A percentile compares a stretch with the other conserved stretches of the same genome.
phyloP scores from a whole-genome alignment of 2,888 invertebrate genomes.

The Camptogramma bilineatum region DNA sequence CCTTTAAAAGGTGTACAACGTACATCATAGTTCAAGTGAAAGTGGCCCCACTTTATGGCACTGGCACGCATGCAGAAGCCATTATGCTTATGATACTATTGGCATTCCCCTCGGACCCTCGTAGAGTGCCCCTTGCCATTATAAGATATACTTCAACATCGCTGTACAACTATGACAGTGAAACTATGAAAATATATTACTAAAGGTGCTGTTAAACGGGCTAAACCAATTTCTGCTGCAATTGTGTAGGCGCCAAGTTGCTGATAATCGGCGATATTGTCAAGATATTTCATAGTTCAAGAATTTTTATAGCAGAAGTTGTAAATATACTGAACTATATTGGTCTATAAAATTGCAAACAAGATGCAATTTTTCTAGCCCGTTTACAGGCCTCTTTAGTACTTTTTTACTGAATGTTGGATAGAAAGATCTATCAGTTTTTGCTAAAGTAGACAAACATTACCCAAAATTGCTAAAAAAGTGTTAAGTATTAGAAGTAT shows the following conservation, averaged over 20 bases:
- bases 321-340: too few species aligned
- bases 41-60: conserved; percentile 59
- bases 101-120: conserved; percentile 62
- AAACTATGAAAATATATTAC: too few species aligned
- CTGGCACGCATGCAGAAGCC: conserved; percentile 55
- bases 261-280: too few species aligned
- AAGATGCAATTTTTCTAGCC: too few species aligned
- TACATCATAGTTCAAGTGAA: conserved; percentile 64
- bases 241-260: too few species aligned
- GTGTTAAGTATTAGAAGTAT: too few species aligned
- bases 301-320: too few species aligned
- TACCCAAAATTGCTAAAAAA: neutral
- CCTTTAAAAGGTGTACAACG: conserved; percentile 51
- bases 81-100: conserved; percentile 69
- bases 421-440: neutral
- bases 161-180: conserved; percentile 15
- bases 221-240: too few species aligned
- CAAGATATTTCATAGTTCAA: too few species aligned
- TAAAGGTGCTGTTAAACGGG: too few species aligned
- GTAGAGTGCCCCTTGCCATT: conserved; percentile 56
- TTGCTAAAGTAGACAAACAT: neutral
- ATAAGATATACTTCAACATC: conserved; percentile 47
- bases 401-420: neutral
- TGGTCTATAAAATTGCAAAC: too few species aligned
- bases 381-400: too few species aligned